phyloP scores from a whole-genome alignment of 2,797 vertebrate genomes.

The Sebastes vulpes region DNA sequence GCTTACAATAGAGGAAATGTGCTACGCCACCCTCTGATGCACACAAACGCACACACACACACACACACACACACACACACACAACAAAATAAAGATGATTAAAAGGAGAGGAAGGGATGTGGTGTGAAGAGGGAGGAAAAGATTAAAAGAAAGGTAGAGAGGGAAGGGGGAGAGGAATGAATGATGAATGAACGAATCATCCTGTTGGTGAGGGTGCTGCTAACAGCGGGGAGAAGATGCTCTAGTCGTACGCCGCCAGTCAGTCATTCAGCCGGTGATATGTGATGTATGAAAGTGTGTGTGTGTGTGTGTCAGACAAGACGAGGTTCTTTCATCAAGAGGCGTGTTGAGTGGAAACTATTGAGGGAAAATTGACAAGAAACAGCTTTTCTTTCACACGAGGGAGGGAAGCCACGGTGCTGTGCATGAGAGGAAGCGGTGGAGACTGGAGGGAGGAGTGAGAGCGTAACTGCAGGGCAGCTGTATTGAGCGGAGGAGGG shows the following conservation, averaged over 20 bases:
- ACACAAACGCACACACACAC: conserved; percentile 14
- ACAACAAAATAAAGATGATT: conserved; percentile 62
- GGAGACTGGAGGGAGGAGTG: conserved; percentile 29
- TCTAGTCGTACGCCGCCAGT: conserved; percentile 54
- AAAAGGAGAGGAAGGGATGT: conserved; percentile 47
- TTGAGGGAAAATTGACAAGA: conserved; percentile 61
- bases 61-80: conserved; percentile 1
- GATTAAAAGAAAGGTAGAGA: conserved; percentile 38
- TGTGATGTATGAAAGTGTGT: conserved; percentile 57
- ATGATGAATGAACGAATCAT: conserved; percentile 65
- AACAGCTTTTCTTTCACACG: conserved; percentile 44
- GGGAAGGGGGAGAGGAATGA: conserved; percentile 34
- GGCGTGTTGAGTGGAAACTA: conserved; percentile 61
- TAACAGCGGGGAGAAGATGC: conserved; percentile 59
- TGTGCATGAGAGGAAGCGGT: conserved; percentile 53
- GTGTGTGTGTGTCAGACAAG: conserved; percentile 35
- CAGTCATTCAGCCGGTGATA: conserved; percentile 45
- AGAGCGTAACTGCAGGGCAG: conserved; percentile 74
- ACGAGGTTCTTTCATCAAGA: conserved; percentile 65
- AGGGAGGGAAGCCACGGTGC: conserved; percentile 32
- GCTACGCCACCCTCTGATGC: conserved; percentile 46
- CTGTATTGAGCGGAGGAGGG: conserved; percentile 81
- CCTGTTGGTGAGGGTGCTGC: conserved; percentile 43
- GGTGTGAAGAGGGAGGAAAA: conserved; percentile 38
- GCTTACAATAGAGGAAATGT: conserved; percentile 49